Evolutionary conservation across 2,888 invertebrate species (phyloP).

Genomic region (Synergus umbraculus): DNA sequence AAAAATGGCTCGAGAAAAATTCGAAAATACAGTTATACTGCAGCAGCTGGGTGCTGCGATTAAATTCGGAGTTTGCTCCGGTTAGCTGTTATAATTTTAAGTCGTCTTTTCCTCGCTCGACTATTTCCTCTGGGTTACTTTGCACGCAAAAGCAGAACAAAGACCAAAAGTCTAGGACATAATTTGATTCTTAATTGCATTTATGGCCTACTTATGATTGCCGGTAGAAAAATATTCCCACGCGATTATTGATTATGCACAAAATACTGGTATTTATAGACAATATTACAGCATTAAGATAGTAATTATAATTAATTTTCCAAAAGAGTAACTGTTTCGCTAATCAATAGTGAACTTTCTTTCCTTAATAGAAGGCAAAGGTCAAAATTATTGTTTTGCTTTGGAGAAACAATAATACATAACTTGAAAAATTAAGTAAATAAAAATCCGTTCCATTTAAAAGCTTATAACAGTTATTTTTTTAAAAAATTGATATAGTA

Average conservation of each 20-base stretch:
- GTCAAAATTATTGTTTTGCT: background rate
- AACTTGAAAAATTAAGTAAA: too few species aligned
- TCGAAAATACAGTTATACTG: conserved; percentile 26
- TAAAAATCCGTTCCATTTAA: too few species aligned
- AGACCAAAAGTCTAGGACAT: conserved; percentile 29
- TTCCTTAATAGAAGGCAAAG: background rate
- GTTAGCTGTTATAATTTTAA: conserved; percentile 15
- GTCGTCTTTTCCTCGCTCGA: conserved; percentile 14
- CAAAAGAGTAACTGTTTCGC: background rate
- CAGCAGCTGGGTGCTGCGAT: conserved; percentile 34
- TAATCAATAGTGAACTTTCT: background rate
- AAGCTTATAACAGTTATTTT: too few species aligned
- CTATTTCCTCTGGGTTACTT: conserved; percentile 9
- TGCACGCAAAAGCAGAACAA: conserved; percentile 31
- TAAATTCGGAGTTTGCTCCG: conserved; percentile 38
- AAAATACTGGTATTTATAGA: conserved; percentile 1
- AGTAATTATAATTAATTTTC: background rate
- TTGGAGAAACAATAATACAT: too few species aligned
- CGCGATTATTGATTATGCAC: conserved; percentile 6
- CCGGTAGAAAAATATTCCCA: background rate
- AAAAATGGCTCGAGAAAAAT: conserved; percentile 31
- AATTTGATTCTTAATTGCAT: background rate
- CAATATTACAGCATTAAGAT: background rate
- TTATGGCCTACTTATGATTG: background rate
- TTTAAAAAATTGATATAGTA: too few species aligned